These are phyloP conservation scores for Melanerpes formicivorus DNA, from an alignment of 2,113 vertebrate genomes.

Conservation along the genomic window DNA sequence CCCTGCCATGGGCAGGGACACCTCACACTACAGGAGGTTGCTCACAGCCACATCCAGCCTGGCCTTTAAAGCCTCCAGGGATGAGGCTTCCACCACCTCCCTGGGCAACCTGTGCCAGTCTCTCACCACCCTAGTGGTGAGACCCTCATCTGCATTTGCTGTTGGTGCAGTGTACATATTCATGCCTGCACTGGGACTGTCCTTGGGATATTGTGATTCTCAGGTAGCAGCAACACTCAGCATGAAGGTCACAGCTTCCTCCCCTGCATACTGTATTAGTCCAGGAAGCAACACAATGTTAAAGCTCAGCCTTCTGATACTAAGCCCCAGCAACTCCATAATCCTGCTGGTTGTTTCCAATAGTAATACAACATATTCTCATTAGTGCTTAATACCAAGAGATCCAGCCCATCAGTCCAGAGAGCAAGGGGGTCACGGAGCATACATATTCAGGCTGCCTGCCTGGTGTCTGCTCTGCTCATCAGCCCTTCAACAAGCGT, in stretches of 20 bases:
- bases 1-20: too few relatives aligned
- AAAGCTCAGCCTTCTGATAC: background rate
- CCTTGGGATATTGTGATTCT: constrained; percentile 12
- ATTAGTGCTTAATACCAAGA: background rate
- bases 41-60: too few relatives aligned
- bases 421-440: background rate
- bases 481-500: rapidly evolving
- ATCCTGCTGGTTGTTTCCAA: background rate
- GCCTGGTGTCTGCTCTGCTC: background rate
- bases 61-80: too few relatives aligned
- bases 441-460: background rate
- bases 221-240: background rate
- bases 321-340: background rate
- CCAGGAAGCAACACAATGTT: background rate
- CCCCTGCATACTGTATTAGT: background rate
- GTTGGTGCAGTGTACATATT: background rate
- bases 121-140: too few relatives aligned
- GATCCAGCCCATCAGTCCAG: background rate
- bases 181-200: background rate
- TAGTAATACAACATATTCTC: background rate
- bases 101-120: too few relatives aligned
- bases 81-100: too few relatives aligned
- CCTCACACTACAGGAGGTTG: too few relatives aligned
- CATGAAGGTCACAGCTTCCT: background rate
- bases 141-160: background rate